Percentiles rank a stretch among this genome's conserved stretches.
These are phyloP conservation scores for Darevskia mixta DNA, from an alignment of 2,797 vertebrate genomes.

Conservation along the genomic window DNA sequence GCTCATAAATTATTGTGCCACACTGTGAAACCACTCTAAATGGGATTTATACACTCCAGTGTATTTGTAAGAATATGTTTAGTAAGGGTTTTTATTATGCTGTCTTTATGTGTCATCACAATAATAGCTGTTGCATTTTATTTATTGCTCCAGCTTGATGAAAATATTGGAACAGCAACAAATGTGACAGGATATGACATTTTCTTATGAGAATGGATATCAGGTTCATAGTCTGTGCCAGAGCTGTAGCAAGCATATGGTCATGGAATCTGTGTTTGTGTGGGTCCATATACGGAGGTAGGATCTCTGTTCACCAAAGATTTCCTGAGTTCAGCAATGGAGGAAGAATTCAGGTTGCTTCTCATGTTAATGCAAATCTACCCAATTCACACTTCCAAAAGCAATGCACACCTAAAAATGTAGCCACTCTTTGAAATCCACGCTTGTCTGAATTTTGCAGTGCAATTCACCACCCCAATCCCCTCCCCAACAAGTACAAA, in stretches of 20 bases:
- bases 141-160: slow-evolving; percentile 78
- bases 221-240: not conserved
- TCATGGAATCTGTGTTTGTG: not conserved
- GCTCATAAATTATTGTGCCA: slow-evolving; percentile 81
- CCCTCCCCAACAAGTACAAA: no score
- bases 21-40: slow-evolving; percentile 76
- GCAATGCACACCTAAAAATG: no score
- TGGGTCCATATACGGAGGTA: not conserved
- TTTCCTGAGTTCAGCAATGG: not conserved
- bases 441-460: no score
- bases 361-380: no score
- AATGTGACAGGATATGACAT: slow-evolving; percentile 66
- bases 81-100: slow-evolving; percentile 78
- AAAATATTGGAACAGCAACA: slow-evolving; percentile 74
- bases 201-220: slow-evolving; percentile 65
- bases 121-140: slow-evolving; percentile 75
- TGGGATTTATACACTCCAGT: slow-evolving; percentile 72
- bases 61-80: slow-evolving; percentile 79
- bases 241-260: not conserved
- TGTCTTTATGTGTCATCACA: slow-evolving; percentile 78
- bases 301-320: not conserved
- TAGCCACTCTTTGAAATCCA: no score
- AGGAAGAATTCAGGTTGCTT: no score
- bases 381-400: no score
- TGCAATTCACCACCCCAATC: no score